Base-by-base conservation (phyloP, 2,888 invertebrate genomes). In the Sarcophaga variegata region DNA sequence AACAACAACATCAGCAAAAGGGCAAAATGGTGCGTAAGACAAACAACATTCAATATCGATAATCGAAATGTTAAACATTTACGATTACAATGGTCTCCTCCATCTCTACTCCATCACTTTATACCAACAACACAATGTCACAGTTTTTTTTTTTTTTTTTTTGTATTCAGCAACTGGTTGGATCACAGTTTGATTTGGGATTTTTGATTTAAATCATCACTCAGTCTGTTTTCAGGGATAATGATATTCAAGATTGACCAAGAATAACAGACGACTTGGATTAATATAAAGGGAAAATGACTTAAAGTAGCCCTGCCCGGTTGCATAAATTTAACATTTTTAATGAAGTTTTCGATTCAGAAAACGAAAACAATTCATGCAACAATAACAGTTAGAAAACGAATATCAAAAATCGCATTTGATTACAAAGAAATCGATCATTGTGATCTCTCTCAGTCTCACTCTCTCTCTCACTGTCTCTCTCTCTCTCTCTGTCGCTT, bases 51-150 rank as follows among this genome's bases (percentile, higher is more conserved):
- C 69, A 72, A 82, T 84, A 87, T 69, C 87, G 81, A 82, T 87
- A 87, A 84, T 87, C 87, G 81, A 63, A 79, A 87, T 87, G 79
- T 87, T 84, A 69, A 87, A 87, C 87, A 87, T 87, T 75, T 76
- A 62, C 59, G 87, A 84, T 84, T 87, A 87, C 84, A 87, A 84
- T 85, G 66, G 67, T 37, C 62, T 12, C 6, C 45, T 8, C n/a
- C 20, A 25, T 25, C 63, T 54, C 67, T 71, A 17, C 63, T 79
- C 70, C 17, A 54, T 54, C 17, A 54, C 54, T 54, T 17, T 3
- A 17, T 14, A 54, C 54, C 12, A 54, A 12, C 54, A 54, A 14
- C 54, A 54, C 54, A 54, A 54, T 71, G 60, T 25, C 12, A 17
- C 12, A 22, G 0, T 17, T 66, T 12, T 25, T 63, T 63, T 59